Evolutionary conservation across 1,140 invertebrate genomes (phyloP).

Genomic region (Maniola jurtina): DNA sequence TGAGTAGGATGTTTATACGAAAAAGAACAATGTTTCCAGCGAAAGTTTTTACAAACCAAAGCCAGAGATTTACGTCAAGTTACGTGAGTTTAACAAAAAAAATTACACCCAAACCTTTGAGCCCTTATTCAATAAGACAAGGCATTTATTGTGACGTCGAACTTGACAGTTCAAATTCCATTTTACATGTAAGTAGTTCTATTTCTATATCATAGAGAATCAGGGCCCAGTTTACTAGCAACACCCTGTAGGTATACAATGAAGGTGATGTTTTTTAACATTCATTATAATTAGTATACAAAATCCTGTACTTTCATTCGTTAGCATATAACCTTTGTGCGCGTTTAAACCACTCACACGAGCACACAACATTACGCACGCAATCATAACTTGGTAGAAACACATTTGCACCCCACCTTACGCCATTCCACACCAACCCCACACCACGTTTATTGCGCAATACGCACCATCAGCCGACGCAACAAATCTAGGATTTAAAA

Average conservation of each 20-base stretch:
- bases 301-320: conserved; percentile 20
- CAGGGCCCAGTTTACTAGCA: background rate
- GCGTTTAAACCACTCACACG: conserved; percentile 16
- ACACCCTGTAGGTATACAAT: conserved; percentile 13
- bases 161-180: too few relatives aligned
- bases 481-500: too few relatives aligned
- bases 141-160: too few relatives aligned
- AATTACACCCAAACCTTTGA: too few relatives aligned
- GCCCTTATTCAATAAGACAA: too few relatives aligned
- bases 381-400: background rate
- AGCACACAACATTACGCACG: background rate
- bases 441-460: background rate
- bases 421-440: background rate
- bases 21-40: too few relatives aligned
- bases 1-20: too few relatives aligned
- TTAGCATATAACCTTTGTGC: conserved; percentile 20
- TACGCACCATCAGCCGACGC: too few relatives aligned
- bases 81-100: too few relatives aligned
- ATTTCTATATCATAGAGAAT: background rate
- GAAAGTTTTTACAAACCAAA: too few relatives aligned
- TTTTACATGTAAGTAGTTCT: too few relatives aligned
- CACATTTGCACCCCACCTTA: background rate
- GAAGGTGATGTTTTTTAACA: conserved; percentile 7
- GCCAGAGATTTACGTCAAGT: too few relatives aligned
- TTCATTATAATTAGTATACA: conserved; percentile 25